phyloP scores from a whole-genome alignment of 2,113 vertebrate species.

The Myiagra hebetior region DNA sequence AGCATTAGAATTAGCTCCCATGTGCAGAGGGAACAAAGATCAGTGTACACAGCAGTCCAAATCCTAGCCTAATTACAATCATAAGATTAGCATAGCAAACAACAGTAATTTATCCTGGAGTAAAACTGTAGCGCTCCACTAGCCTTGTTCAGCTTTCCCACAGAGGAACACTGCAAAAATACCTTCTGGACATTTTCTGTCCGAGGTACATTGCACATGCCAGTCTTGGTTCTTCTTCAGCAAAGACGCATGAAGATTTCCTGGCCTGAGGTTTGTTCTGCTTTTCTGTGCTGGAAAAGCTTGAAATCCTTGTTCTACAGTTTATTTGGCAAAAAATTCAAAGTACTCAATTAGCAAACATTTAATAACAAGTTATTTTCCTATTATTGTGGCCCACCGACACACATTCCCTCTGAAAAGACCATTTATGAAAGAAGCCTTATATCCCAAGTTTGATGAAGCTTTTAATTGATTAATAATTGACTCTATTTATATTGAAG shows the following conservation, averaged over 20 bases:
- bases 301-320: background rate
- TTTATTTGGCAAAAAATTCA: background rate
- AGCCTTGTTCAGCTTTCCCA: background rate
- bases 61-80: slow-evolving; percentile 60
- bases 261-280: background rate
- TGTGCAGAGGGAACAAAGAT: slow-evolving; percentile 32
- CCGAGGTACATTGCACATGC: background rate
- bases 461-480: background rate
- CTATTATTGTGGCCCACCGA: background rate
- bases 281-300: background rate
- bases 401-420: background rate
- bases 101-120: slow-evolving; percentile 22
- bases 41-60: slow-evolving; percentile 39
- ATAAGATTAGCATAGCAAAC: slow-evolving; percentile 61
- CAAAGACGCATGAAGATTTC: background rate
- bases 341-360: slow-evolving; percentile 7
- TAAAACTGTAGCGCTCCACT: background rate
- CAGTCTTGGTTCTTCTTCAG: background rate
- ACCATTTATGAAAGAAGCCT: background rate
- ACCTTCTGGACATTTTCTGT: background rate
- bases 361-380: background rate
- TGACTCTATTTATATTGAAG: background rate
- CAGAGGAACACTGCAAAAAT: background rate
- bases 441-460: background rate
- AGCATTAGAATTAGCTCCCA: slow-evolving; percentile 20